phyloP scores from a whole-genome alignment of 2,888 invertebrate genomes.

The Pandemis heparana region DNA sequence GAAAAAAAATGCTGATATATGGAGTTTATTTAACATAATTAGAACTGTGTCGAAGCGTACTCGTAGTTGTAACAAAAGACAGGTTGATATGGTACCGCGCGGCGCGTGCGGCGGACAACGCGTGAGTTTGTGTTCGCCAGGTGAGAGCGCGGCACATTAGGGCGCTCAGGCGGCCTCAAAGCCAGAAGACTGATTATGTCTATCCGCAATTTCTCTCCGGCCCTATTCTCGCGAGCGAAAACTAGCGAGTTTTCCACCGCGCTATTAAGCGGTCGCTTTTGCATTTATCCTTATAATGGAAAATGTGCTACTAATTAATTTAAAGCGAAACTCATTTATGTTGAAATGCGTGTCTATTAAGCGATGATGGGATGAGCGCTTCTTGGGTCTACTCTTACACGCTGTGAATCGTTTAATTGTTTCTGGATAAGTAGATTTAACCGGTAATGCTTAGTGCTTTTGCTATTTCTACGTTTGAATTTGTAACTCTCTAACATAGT shows the following conservation, averaged over 20 bases:
- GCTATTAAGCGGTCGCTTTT: conserved; percentile 85
- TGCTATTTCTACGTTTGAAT: conserved; percentile 58
- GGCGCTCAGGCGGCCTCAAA: conserved; percentile 82
- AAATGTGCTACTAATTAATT: conserved; percentile 86
- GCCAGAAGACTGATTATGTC: conserved; percentile 86
- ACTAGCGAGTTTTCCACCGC: conserved; percentile 86
- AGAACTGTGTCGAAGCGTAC: conserved; percentile 49
- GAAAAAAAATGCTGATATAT: background rate
- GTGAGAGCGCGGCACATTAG: conserved; percentile 77
- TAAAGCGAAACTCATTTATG: conserved; percentile 85
- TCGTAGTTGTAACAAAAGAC: conserved; percentile 55
- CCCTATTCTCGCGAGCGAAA: conserved; percentile 84
- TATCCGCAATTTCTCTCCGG: conserved; percentile 85
- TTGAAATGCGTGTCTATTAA: conserved; percentile 84
- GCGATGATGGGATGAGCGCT: conserved; percentile 79
- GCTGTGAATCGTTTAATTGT: conserved; percentile 69
- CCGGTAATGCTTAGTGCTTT: conserved; percentile 51
- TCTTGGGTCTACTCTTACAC: conserved; percentile 69
- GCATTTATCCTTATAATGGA: conserved; percentile 86
- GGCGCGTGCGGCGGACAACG: conserved; percentile 55
- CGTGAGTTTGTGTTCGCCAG: conserved; percentile 76
- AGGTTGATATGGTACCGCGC: conserved; percentile 61
- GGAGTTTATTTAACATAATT: background rate
- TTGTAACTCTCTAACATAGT: conserved; percentile 40
- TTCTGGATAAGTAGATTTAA: conserved; percentile 67